A percentile compares a stretch with the other conserved stretches of the same genome.
These are phyloP conservation scores for Salvelinus namaycush DNA, from an alignment of 2,113 vertebrate genomes.

Conservation along the genomic window DNA sequence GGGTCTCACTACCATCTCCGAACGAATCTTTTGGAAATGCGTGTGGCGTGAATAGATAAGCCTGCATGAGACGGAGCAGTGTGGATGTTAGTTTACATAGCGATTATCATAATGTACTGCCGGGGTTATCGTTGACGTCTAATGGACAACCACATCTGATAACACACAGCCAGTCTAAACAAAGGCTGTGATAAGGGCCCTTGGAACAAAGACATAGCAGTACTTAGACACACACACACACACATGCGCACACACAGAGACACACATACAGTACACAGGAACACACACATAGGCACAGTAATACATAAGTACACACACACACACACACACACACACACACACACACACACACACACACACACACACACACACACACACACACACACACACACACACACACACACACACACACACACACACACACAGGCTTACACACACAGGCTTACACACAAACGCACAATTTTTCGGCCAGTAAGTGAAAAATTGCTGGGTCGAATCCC, in stretches of 20 bases:
- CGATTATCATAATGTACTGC: constrained; percentile 25
- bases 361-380: background rate
- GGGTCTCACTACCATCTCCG: constrained; percentile 27
- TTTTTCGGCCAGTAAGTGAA: too few species aligned
- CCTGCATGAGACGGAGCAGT: constrained; percentile 14
- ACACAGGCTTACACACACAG: background rate
- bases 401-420: background rate
- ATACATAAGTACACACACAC: background rate
- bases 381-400: background rate
- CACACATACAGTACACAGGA: background rate
- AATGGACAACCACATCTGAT: constrained; percentile 14
- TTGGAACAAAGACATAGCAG: background rate
- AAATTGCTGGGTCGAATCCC: too few species aligned
- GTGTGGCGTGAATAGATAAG: constrained; percentile 19
- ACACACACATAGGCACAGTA: background rate
- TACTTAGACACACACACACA: background rate
- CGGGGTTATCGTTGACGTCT: background rate
- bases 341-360: background rate
- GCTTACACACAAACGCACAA: background rate
- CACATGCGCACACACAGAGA: background rate
- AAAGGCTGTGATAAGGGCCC: background rate
- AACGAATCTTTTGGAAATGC: constrained; percentile 35
- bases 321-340: background rate
- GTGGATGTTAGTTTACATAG: background rate
- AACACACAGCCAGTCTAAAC: background rate